A percentile compares a stretch with the other conserved stretches of the same genome.
phyloP scores from a whole-genome alignment of 1,140 invertebrate genomes.

The Diorhabda sublineata region DNA sequence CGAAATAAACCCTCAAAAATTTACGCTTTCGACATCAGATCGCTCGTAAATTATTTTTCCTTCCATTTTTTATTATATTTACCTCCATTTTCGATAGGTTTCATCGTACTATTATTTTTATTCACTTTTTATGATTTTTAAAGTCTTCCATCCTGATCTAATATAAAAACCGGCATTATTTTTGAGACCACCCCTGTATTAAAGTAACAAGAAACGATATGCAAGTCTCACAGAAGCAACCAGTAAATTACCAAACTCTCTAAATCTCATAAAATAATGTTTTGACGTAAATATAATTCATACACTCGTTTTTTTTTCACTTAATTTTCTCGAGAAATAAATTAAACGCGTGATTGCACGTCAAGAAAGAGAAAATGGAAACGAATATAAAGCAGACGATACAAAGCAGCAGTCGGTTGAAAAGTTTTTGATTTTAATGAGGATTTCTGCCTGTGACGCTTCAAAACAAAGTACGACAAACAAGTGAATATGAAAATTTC shows the following conservation, averaged over 20 bases:
- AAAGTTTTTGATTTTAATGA: slow-evolving; percentile 3
- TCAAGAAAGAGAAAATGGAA: not conserved
- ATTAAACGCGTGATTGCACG: not conserved
- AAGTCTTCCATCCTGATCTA: too few species aligned
- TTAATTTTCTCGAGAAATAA: not conserved
- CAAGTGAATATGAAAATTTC: not conserved
- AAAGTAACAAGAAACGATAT: too few species aligned
- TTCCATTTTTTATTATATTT: too few species aligned
- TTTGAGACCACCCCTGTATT: too few species aligned
- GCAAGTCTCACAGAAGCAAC: too few species aligned
- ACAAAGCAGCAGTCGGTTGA: not conserved
- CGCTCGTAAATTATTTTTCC: too few species aligned
- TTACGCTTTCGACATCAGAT: too few species aligned
- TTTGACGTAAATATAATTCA: not conserved
- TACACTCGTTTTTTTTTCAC: not conserved
- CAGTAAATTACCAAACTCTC: not conserved
- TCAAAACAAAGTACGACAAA: not conserved
- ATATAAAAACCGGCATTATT: too few species aligned
- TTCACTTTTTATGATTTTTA: too few species aligned
- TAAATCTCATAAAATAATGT: not conserved
- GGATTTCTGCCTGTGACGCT: not conserved
- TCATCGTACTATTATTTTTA: too few species aligned
- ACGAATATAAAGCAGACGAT: not conserved
- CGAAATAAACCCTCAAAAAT: too few species aligned
- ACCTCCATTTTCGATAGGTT: too few species aligned